Base-by-base conservation (phyloP, 2,888 invertebrate species). In the Xestoiulus laeticollis region DNA sequence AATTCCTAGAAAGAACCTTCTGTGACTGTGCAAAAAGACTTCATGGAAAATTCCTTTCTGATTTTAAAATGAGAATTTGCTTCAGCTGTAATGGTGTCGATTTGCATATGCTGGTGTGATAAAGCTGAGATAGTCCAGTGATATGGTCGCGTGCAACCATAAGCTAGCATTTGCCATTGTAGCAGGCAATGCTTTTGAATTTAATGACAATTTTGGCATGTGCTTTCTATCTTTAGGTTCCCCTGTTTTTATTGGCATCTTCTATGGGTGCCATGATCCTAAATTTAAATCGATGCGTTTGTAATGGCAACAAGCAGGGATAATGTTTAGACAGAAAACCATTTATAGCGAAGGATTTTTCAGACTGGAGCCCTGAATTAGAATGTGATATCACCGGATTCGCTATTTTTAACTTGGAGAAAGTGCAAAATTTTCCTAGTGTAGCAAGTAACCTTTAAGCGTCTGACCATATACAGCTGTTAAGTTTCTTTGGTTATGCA, bases 321-420 rank as follows among this genome's bases (percentile, higher is more conserved):
- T 53, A 53, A 53, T 53, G 53, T 53, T 16, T 53, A 19, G 59
- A 22, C 59, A 59, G n/a, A 59, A 19, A 59, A 59, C 59, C 59
- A 59, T 59, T 59, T 59, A 59, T 59, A 59, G 59, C 59, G 59
- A 59, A n/a, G n/a, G 59, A 59, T 59, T 59, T 59, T 59, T n/a
- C n/a, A 22, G 59, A n/a, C 59, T 59, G n/a, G 19, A 22, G n/a
- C 8, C 22, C 59, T 59, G 19, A 59, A 59, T 59, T 59, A 59
- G 59, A 19, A 59, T 19, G 59, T 59, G 59, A 59, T 59, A 59
- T 59, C 59, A n/a, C 59, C 59, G 59, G 59, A 6, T 59, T 59
- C 22, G 3, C 59, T 59, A 59, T 59, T 59, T 59, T 59, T 59
- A 59, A n/a, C 59, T 59, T 59, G 59, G 59, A 59, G n/a, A 59